These are phyloP conservation scores for Cephalopachus bancanus DNA, from an alignment of 2,797 vertebrate genomes.

Conservation along the genomic window DNA sequence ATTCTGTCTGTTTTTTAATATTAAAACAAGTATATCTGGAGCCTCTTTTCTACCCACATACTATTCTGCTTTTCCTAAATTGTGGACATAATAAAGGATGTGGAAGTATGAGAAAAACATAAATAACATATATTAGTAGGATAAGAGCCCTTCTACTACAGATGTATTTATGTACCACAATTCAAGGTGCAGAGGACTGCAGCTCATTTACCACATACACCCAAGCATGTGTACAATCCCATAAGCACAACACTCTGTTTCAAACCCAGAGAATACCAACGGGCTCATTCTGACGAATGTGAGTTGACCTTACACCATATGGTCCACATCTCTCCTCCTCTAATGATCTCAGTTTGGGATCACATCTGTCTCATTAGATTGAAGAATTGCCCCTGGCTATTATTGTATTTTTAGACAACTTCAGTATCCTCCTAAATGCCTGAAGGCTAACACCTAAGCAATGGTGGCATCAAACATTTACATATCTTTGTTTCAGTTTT, in stretches of 20 bases:
- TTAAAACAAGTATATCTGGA: neutral
- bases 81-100: neutral
- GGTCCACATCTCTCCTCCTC: constrained; percentile 28
- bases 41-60: constrained; percentile 3
- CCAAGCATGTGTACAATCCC: neutral
- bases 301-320: constrained; percentile 1
- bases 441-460: constrained; percentile 48
- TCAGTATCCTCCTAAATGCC: constrained; percentile 32
- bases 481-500: neutral
- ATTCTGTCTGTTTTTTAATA: neutral
- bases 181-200: neutral
- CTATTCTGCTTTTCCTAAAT: neutral
- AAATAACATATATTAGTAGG: neutral
- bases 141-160: neutral
- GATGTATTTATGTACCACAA: neutral
- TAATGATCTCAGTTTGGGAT: constrained; percentile 16
- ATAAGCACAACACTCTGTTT: neutral
- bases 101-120: neutral
- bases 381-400: constrained; percentile 24
- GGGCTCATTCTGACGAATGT: neutral
- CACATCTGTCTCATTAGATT: constrained; percentile 65
- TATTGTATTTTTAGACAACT: constrained; percentile 26
- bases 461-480: neutral
- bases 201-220: neutral
- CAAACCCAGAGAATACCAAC: neutral